Conservation (phyloP, 2,113 vertebrate species). For the Onychostoma macrolepis region DNA sequence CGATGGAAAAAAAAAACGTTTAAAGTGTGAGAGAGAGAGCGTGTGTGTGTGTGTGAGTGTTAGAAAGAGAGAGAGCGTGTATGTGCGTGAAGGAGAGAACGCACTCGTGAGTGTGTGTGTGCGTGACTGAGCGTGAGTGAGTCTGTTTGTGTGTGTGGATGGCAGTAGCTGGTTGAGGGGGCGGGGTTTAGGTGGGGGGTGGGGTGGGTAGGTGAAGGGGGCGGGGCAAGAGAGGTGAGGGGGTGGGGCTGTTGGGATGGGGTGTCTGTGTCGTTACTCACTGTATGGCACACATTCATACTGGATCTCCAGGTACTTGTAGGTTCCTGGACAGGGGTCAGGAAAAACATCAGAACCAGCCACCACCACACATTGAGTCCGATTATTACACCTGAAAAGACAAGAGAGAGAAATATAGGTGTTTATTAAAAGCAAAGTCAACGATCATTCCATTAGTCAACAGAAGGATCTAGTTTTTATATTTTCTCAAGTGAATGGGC, state of each 20-base stretch:
- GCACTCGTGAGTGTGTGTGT: conserved; percentile 54
- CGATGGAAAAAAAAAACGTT: conserved; percentile 76
- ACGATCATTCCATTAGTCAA: background rate
- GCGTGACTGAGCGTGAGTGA: conserved; percentile 44
- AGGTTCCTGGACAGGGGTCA: conserved; percentile 91
- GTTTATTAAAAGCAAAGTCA: background rate
- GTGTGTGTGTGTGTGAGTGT: conserved; percentile 58
- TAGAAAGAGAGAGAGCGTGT: conserved; percentile 58
- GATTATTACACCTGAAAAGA: conserved; percentile 86
- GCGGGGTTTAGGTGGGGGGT: conserved; percentile 24
- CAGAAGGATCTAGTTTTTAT: background rate
- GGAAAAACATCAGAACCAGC: conserved; percentile 90
- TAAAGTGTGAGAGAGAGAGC: conserved; percentile 61
- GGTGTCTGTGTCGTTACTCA: conserved; percentile 77
- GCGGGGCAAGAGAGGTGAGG: conserved; percentile 41
- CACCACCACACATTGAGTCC: conserved; percentile 91
- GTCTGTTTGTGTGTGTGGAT: conserved; percentile 51
- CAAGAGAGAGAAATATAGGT: conserved; percentile 46
- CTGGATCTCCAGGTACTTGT: conserved; percentile 95
- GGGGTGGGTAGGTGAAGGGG: conserved; percentile 43
- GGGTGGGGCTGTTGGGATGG: conserved; percentile 58
- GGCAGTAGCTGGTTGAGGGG: conserved; percentile 23
- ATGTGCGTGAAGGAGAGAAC: conserved; percentile 48
- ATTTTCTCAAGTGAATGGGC: background rate
- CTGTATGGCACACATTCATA: conserved; percentile 96